These are phyloP conservation scores for Melinaea menophilus DNA, from an alignment of 2,888 invertebrate species.

Conservation along the genomic window DNA sequence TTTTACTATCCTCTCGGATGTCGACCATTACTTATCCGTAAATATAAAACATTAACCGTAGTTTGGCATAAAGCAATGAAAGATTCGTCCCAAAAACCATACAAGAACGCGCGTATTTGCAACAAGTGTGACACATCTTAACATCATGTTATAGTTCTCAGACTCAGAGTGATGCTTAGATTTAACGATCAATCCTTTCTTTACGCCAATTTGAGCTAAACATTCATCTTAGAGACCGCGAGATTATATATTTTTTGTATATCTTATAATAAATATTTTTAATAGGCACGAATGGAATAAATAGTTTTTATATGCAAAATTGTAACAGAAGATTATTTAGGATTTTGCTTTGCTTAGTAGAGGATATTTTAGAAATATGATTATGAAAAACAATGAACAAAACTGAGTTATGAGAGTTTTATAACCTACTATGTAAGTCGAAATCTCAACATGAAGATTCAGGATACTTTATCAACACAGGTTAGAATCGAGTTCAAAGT, in stretches of 20 bases:
- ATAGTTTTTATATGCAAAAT: too few species aligned
- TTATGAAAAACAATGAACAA: too few species aligned
- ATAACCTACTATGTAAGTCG: too few species aligned
- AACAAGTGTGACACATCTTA: neutral
- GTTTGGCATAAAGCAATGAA: too few species aligned
- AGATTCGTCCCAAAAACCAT: too few species aligned
- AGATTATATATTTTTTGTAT: neutral
- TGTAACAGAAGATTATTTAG: neutral
- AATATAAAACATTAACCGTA: too few species aligned
- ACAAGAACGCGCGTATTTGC: neutral
- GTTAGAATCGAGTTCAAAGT: slow-evolving; percentile 6
- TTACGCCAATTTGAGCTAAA: slow-evolving; percentile 7
- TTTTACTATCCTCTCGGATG: too few species aligned
- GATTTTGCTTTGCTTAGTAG: neutral
- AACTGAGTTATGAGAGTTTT: too few species aligned
- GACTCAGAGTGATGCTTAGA: slow-evolving; percentile 6
- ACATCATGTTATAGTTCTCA: slow-evolving; percentile 5
- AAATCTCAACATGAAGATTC: neutral
- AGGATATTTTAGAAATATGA: too few species aligned
- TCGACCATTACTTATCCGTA: too few species aligned
- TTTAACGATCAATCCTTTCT: slow-evolving; percentile 8
- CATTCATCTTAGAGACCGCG: slow-evolving; percentile 4
- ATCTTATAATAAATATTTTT: neutral
- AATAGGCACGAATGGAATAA: too few species aligned
- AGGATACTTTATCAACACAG: neutral